Base-by-base conservation (phyloP, 2,113 vertebrate species). In the Oncorhynchus clarkii region DNA sequence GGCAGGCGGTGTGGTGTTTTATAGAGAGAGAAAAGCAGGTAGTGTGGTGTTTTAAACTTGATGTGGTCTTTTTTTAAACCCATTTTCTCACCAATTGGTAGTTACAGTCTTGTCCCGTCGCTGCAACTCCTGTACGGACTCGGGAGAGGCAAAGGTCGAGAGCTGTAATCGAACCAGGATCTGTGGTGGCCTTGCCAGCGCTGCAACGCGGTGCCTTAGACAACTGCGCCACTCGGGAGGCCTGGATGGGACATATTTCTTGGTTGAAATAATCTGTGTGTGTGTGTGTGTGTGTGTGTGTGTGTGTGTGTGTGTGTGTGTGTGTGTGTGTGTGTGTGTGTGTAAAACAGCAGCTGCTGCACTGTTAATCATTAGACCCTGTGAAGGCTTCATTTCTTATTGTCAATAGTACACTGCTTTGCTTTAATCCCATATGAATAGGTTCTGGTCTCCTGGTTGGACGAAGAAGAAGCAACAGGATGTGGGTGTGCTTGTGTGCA, bases 371-470 rank as follows among this genome's bases (percentile, higher is more conserved):
- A 29, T 66, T 27, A 27, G 34, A 34, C 34, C 5, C 34, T 34
- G 34, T 34, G 34, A 34, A 34, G 34, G 34, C 6, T 34, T 34
- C 1, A 34, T 34, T 34, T 34, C 34, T 5, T 34, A 6, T 8
- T 34, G 34, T 34, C 6, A 34, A 7, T 34, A 34, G 34, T 64
- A 24, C 68, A 76, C 4, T 69, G 72, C 67, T 68, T 72, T 48
- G 16, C 48, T 62, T 45, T 75, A 27, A 54, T 39, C 39, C 73
- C 48, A 27, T 80, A 67, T 54, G 22, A 82, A 66, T 49, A 51
- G 71, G 76, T 78, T 82, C 66, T 70, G 71, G 6, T 77, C 73
- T 62, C 67, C 31, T 70, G 69, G 54, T 70, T 70, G 11, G 13
- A 70, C 4, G 20, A 31, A 31, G 27, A 6, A 24, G 45, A 22